Base-by-base conservation (phyloP, 2,113 vertebrate species). In the Oryzias celebensis region DNA sequence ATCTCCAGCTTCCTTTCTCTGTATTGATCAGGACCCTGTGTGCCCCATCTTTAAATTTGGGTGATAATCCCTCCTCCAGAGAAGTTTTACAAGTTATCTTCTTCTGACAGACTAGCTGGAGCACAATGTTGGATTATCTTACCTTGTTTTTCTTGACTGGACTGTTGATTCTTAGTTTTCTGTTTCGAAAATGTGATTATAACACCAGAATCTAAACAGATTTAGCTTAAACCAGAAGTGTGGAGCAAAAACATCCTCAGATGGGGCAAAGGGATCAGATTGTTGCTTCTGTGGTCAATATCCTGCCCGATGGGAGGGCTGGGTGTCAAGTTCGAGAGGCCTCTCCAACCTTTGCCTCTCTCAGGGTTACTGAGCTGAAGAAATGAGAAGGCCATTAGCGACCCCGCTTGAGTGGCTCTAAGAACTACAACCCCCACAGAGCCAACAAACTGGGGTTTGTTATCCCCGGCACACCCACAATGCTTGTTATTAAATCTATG, bases 381-480 rank as follows among this genome's bases (percentile, higher is more conserved):
- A 28, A 16, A 75, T 73, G 62, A 79, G 81, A 87, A 89, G 89
- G 87, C 51, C 86, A 80, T 85, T 73, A 86, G 88, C 78, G 89
- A 84, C 91, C 78, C 89, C 90, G 63, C 70, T 84, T 64, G 87
- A 74, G 49, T 49, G 71, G 47, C 66, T 48, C 2, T 4, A 62
- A 60, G 82, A 88, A 91, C 78, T 89, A 44, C 91, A 88, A 42
- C 74, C 14, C 44, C 58, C 28, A 13, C 24, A 26, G 43, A 51
- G 58, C 43, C 46, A 36, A 26, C 63, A 73, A 68, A 74, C 65
- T 65, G 71, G 64, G 68, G 22, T 48, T 75, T 75, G 73, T 75
- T 73, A 75, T 72, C 61, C 69, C 8, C 12, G 5, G 65, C 68
- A 15, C 59, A 61, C 13, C 60, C 74, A 62, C 65, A 65, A 44